Conservation (phyloP, 2,888 invertebrate genomes). For the Sinopyrophorus schimmeli region DNA sequence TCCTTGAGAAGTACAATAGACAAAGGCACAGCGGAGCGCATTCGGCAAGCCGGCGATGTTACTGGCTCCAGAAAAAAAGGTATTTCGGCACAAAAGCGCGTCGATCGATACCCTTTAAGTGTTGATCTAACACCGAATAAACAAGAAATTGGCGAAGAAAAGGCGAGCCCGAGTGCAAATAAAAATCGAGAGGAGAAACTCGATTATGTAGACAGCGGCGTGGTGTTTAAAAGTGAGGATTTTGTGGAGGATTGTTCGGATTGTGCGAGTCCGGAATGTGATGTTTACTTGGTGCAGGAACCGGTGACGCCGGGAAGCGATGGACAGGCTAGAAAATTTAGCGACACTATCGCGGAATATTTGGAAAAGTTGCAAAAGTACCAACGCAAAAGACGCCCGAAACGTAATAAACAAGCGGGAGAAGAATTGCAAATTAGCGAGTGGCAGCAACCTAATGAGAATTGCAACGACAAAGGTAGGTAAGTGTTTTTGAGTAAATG, state of each 20-base stretch:
- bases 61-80: conserved; percentile 8
- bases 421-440: conserved; percentile 10
- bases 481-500: too few species aligned
- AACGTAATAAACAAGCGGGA: conserved; percentile 2
- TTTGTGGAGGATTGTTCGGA: background rate
- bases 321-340: conserved; percentile 32
- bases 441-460: too few species aligned
- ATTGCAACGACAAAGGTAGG: conserved; percentile 28
- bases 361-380: conserved; percentile 10
- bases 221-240: conserved; percentile 5
- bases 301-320: conserved; percentile 31
- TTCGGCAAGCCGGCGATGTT: conserved; percentile 16
- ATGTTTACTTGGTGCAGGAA: conserved; percentile 29
- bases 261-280: background rate
- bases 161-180: conserved; percentile 5
- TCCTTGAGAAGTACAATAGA: conserved; percentile 18
- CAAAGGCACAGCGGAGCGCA: conserved; percentile 13
- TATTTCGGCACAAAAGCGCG: conserved; percentile 5
- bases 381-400: conserved; percentile 9
- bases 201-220: background rate
- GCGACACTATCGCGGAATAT: conserved; percentile 14
- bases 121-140: conserved; percentile 15
- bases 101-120: conserved; percentile 15
- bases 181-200: background rate
- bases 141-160: conserved; percentile 6